Conservation (phyloP, 2,113 vertebrate genomes). For the Vombatus ursinus region DNA sequence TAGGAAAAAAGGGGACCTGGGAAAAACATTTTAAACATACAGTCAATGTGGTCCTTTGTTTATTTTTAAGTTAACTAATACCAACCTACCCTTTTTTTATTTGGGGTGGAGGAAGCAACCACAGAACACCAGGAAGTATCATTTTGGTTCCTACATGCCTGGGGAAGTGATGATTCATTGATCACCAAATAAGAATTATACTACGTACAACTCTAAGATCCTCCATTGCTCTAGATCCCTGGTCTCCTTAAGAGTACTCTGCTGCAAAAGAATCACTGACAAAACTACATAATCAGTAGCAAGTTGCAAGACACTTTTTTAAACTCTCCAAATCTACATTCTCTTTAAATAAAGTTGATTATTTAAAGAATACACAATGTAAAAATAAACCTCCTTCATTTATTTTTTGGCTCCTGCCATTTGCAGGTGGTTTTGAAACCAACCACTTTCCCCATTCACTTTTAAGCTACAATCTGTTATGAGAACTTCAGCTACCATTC, state of each 20-base stretch:
- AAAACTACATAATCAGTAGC: conserved; percentile 30
- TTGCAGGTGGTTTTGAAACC: conserved; percentile 53
- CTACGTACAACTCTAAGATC: background rate
- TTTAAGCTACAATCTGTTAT: background rate
- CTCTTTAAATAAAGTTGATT: conserved; percentile 68
- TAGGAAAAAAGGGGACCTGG: background rate
- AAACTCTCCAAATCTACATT: conserved; percentile 54
- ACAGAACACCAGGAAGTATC: background rate
- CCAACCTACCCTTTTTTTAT: background rate
- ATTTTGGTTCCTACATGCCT: background rate
- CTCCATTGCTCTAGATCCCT: background rate
- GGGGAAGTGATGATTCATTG: background rate
- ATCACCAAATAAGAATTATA: background rate
- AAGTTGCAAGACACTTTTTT: conserved; percentile 39
- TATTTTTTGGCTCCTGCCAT: conserved; percentile 37
- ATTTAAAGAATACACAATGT: conserved; percentile 51
- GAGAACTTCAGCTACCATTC: conserved; percentile 13
- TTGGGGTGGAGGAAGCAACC: background rate
- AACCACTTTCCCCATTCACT: background rate
- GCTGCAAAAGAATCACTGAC: conserved; percentile 25
- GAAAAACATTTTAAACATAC: background rate
- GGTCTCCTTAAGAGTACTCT: background rate
- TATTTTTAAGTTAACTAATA: background rate
- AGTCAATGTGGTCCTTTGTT: background rate
- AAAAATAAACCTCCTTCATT: conserved; percentile 58